A percentile compares a stretch with the other conserved stretches of the same genome.
These are phyloP conservation scores for Syndactyla subalaris DNA, from an alignment of 2,797 vertebrate genomes.

Conservation along the genomic window DNA sequence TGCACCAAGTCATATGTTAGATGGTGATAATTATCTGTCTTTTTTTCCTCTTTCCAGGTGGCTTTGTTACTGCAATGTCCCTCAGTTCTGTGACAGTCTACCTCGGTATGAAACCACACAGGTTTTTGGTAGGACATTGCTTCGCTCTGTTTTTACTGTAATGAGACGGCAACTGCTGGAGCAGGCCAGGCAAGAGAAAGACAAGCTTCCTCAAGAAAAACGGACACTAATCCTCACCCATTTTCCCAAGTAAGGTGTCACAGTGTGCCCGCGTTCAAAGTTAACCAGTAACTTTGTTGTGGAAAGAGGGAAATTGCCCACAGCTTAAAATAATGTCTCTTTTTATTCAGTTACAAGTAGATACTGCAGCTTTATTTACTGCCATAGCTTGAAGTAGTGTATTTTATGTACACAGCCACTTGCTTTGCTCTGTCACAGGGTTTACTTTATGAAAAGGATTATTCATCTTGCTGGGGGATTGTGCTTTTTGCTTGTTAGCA, in stretches of 20 bases:
- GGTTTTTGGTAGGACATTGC: slow-evolving; percentile 93
- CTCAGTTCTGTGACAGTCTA: slow-evolving; percentile 98
- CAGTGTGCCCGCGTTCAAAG: not conserved
- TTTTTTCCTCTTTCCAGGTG: slow-evolving; percentile 79
- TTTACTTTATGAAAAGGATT: not conserved
- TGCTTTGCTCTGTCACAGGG: not conserved
- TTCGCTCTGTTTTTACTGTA: slow-evolving; percentile 95
- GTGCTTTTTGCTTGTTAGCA: not conserved
- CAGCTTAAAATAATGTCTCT: not conserved
- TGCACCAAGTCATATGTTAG: not conserved
- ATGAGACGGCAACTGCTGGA: slow-evolving; percentile 97
- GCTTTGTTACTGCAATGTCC: slow-evolving; percentile 98
- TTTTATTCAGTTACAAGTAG: not conserved
- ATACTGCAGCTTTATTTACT: not conserved
- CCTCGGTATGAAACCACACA: slow-evolving; percentile 96
- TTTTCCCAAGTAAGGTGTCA: slow-evolving; percentile 91
- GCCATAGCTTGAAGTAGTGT: not conserved
- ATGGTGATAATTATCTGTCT: not conserved
- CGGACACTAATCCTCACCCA: slow-evolving; percentile 97
- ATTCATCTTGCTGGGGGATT: not conserved
- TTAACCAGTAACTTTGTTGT: not conserved
- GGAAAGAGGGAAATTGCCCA: not conserved
- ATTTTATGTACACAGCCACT: not conserved
- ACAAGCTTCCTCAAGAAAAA: slow-evolving; percentile 96
- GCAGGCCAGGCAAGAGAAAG: slow-evolving; percentile 96